These are phyloP conservation scores for Scleropages formosus DNA, from an alignment of 2,797 vertebrate species.

Conservation along the genomic window DNA sequence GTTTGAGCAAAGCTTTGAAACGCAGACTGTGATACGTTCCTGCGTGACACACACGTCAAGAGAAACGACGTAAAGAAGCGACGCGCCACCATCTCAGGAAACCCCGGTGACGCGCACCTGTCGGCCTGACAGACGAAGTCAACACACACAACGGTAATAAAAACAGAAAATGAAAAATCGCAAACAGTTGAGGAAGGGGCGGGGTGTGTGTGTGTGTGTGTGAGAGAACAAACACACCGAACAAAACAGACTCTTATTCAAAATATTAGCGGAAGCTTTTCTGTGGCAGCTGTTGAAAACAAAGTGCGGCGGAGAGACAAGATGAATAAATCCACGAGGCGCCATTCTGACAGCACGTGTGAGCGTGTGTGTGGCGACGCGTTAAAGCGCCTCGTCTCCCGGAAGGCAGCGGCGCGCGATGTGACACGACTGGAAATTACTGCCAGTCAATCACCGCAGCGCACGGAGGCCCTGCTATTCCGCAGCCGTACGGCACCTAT, in stretches of 20 bases:
- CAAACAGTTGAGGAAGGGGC: not conserved
- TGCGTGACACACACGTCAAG: no score
- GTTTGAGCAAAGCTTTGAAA: no score
- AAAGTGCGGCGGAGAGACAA: slow-evolving; percentile 24
- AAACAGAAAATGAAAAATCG: not conserved
- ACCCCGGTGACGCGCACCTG: no score
- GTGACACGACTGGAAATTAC: slow-evolving; percentile 46
- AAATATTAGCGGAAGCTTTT: not conserved
- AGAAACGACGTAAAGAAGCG: no score
- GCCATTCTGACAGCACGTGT: slow-evolving; percentile 36
- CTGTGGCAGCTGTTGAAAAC: not conserved
- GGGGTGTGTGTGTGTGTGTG: not conserved
- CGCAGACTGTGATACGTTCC: no score
- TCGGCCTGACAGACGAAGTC: not conserved
- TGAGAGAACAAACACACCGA: not conserved
- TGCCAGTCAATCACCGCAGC: slow-evolving; percentile 47
- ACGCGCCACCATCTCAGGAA: no score
- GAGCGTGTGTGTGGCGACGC: slow-evolving; percentile 27
- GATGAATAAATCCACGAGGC: slow-evolving; percentile 15
- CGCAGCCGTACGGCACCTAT: slow-evolving; percentile 43
- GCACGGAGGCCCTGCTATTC: slow-evolving; percentile 39
- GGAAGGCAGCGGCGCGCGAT: slow-evolving; percentile 24
- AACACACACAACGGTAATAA: not conserved
- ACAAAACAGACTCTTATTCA: slow-evolving; percentile 19
- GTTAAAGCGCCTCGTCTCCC: slow-evolving; percentile 41